These are phyloP conservation scores for Cydia strobilella DNA, from an alignment of 1,140 invertebrate genomes.

Conservation along the genomic window DNA sequence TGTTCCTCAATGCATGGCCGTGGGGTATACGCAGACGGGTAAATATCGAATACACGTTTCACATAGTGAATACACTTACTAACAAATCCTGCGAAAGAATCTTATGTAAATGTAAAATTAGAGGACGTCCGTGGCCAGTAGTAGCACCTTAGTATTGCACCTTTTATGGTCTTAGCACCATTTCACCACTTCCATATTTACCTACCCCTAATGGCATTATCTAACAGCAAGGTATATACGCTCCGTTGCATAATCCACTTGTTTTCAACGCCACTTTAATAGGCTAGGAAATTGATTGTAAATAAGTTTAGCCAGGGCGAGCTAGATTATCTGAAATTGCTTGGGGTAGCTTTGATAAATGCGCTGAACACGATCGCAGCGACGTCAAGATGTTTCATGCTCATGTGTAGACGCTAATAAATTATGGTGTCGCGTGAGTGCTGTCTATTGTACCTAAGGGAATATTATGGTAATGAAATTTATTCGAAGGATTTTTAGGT, in stretches of 20 bases:
- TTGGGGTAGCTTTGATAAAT: slow-evolving; percentile 33
- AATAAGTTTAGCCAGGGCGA: slow-evolving; percentile 27
- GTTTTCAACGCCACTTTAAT: slow-evolving; percentile 33
- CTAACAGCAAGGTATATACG: slow-evolving; percentile 4
- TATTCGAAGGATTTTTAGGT: background rate
- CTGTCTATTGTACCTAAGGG: slow-evolving; percentile 5
- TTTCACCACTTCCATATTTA: background rate
- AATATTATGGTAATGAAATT: background rate
- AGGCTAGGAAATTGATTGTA: slow-evolving; percentile 33
- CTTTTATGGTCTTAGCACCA: too few species aligned
- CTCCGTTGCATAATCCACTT: slow-evolving; percentile 25
- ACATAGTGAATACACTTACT: too few species aligned
- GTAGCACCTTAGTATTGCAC: too few species aligned
- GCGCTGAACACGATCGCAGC: slow-evolving; percentile 16
- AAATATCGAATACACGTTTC: too few species aligned
- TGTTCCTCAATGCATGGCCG: too few species aligned
- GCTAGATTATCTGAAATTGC: slow-evolving; percentile 32
- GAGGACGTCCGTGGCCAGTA: too few species aligned
- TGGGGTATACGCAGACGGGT: too few species aligned
- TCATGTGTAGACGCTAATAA: slow-evolving; percentile 7
- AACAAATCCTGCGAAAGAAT: too few species aligned
- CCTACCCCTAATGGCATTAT: background rate
- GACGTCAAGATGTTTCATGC: slow-evolving; percentile 12
- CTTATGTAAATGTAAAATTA: too few species aligned
- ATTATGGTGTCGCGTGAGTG: slow-evolving; percentile 7